phyloP scores from a whole-genome alignment of 2,113 vertebrate genomes.

The Nesogale talazaci region DNA sequence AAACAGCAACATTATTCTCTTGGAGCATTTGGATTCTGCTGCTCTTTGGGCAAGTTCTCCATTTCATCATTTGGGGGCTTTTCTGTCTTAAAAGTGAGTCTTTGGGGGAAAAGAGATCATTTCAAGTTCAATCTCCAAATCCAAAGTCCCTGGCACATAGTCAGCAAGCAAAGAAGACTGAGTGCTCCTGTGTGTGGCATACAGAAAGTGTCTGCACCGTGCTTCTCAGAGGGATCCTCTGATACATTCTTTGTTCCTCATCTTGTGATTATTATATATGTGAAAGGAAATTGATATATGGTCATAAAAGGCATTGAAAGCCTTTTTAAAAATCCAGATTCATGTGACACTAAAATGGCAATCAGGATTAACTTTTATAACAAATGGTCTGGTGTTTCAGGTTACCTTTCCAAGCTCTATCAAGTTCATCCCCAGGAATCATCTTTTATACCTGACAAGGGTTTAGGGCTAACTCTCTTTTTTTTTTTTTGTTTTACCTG shows the following conservation, averaged over 20 bases:
- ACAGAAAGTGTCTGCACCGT: slow-evolving; percentile 1
- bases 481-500: background rate
- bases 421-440: background rate
- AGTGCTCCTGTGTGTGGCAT: background rate
- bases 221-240: background rate
- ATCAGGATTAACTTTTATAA: slow-evolving; percentile 15
- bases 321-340: slow-evolving; percentile 40
- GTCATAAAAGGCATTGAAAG: background rate
- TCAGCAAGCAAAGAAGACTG: background rate
- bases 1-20: background rate
- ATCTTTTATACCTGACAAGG: background rate
- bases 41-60: background rate
- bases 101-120: background rate
- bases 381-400: slow-evolving; percentile 30
- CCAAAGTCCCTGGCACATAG: background rate
- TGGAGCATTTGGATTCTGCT: background rate
- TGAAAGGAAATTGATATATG: background rate
- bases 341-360: background rate
- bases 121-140: slow-evolving; percentile 20
- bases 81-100: background rate
- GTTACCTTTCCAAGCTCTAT: background rate
- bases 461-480: background rate
- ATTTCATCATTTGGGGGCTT: slow-evolving; percentile 1
- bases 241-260: background rate
- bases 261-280: slow-evolving; percentile 17